These are phyloP conservation scores for Phalacrocorax brasilianus DNA, from an alignment of 2,113 vertebrate genomes.

Conservation along the genomic window DNA sequence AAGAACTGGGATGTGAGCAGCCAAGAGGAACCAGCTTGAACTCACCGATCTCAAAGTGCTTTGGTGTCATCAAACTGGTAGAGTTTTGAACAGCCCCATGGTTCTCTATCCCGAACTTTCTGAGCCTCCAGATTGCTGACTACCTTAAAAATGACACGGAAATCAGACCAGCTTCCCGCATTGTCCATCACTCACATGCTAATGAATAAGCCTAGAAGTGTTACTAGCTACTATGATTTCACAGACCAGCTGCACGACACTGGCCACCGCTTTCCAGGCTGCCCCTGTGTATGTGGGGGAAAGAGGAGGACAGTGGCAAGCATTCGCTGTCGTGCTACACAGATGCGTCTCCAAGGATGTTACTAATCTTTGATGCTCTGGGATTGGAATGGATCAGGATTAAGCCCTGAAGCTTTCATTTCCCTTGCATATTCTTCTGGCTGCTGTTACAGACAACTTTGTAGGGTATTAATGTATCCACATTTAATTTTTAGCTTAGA, in stretches of 20 bases:
- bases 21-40: neutral
- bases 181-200: neutral
- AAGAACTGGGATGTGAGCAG: neutral
- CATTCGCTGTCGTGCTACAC: neutral
- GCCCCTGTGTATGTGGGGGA: neutral
- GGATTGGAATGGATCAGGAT: neutral
- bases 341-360: neutral
- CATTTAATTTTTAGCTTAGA: neutral
- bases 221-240: neutral
- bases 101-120: neutral
- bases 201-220: neutral
- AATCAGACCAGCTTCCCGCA: neutral
- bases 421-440: neutral
- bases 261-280: neutral
- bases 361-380: neutral
- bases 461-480: neutral
- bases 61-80: neutral
- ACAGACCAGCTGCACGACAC: neutral
- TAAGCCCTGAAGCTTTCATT: neutral
- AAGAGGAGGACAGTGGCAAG: neutral
- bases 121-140: neutral
- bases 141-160: neutral
- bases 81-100: neutral
- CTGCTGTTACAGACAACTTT: neutral
- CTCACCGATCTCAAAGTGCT: neutral